phyloP scores from a whole-genome alignment of 2,113 vertebrate genomes.

The Rhipidura dahli region DNA sequence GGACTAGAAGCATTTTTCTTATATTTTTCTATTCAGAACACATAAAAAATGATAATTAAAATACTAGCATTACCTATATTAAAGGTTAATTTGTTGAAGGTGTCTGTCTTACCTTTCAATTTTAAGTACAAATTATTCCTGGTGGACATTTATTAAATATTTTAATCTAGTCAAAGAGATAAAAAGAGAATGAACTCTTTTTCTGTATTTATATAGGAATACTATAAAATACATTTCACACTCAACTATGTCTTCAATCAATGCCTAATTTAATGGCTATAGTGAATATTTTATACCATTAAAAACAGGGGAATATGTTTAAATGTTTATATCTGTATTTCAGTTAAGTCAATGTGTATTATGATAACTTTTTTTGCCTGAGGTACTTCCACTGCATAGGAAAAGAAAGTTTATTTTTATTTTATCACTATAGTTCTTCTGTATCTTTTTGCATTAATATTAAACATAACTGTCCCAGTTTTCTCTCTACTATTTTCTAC shows the following conservation, averaged over 20 bases:
- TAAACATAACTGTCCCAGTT: conserved; percentile 42
- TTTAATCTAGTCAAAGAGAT: conserved; percentile 21
- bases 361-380: conserved; percentile 37
- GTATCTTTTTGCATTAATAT: conserved; percentile 56
- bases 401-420: conserved; percentile 65
- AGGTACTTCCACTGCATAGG: conserved; percentile 25
- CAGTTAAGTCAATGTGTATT: conserved; percentile 46
- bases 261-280: conserved; percentile 32
- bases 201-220: neutral
- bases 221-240: conserved; percentile 25
- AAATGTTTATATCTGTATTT: conserved; percentile 58
- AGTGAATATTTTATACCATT: conserved; percentile 51
- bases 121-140: conserved; percentile 58
- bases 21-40: conserved; percentile 11
- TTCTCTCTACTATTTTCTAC: conserved; percentile 27
- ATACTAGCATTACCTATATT: neutral
- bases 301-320: conserved; percentile 32
- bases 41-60: neutral
- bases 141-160: conserved; percentile 45
- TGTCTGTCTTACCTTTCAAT: neutral
- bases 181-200: neutral
- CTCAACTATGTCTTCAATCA: conserved; percentile 29
- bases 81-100: conserved; percentile 41
- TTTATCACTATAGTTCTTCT: conserved; percentile 31
- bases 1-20: neutral